These are phyloP conservation scores for Adelges cooleyi DNA, from an alignment of 1,140 invertebrate species.

Conservation along the genomic window DNA sequence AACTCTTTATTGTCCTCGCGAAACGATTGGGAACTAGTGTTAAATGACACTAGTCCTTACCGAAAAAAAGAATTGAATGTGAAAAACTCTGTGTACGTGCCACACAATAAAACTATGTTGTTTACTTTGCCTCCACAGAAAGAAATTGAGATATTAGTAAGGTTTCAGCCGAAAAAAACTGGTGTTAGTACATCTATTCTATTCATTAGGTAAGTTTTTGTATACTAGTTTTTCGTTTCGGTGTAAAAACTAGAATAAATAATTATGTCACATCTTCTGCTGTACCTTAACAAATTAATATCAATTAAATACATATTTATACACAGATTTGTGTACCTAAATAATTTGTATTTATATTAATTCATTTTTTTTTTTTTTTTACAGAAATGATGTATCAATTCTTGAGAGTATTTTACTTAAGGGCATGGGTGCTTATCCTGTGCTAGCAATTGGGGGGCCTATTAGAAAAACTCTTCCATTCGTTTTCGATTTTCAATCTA, in stretches of 20 bases:
- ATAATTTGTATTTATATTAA: neutral
- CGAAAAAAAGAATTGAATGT: conserved; percentile 14
- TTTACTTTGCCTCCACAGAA: conserved; percentile 13
- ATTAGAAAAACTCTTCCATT: conserved; percentile 14
- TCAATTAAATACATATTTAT: too few species aligned
- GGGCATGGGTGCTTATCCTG: conserved; percentile 23
- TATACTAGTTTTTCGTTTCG: too few species aligned
- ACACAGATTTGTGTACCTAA: neutral
- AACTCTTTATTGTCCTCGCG: conserved; percentile 9
- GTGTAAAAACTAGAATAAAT: too few species aligned
- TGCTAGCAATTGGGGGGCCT: conserved; percentile 19
- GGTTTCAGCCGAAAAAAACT: conserved; percentile 22
- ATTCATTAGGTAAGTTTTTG: conserved; percentile 4
- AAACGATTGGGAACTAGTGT: conserved; percentile 21
- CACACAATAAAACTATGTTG: conserved; percentile 23
- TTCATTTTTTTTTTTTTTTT: neutral
- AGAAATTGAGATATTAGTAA: conserved; percentile 5
- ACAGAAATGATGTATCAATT: conserved; percentile 19
- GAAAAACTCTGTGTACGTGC: conserved; percentile 18
- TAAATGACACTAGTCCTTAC: conserved; percentile 12
- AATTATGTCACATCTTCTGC: too few species aligned
- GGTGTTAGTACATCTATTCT: conserved; percentile 21
- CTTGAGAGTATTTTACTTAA: conserved; percentile 19
- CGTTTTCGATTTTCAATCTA: conserved; percentile 20
- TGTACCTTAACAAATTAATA: too few species aligned